Evolutionary conservation across 2,888 invertebrate genomes (phyloP).

Genomic region (Mythimna vitellina): DNA sequence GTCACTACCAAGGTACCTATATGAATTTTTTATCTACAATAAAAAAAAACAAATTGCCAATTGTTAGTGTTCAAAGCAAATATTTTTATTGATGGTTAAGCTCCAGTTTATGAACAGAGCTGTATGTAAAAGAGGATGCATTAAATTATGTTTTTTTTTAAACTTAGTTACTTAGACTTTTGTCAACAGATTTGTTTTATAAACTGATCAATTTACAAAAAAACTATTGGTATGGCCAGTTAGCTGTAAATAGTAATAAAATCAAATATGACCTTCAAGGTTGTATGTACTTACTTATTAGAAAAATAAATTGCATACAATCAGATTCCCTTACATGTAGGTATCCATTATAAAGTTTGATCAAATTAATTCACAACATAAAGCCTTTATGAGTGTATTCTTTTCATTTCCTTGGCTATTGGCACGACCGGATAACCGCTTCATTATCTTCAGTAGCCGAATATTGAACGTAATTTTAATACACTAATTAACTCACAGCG

Average conservation of each 20-base stretch:
- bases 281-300: constrained; percentile 50
- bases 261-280: constrained; percentile 52
- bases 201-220: neutral
- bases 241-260: constrained; percentile 14
- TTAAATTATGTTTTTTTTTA: no score
- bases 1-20: neutral
- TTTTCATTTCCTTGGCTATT: constrained; percentile 15
- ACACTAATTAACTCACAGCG: constrained; percentile 62
- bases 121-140: no score
- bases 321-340: constrained; percentile 10
- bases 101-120: no score
- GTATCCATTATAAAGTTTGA: constrained; percentile 36
- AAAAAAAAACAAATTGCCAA: neutral
- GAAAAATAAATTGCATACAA: constrained; percentile 41
- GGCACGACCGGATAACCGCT: constrained; percentile 27
- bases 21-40: constrained; percentile 21
- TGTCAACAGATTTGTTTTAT: constrained; percentile 17
- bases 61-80: neutral
- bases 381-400: constrained; percentile 5
- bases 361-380: constrained; percentile 19
- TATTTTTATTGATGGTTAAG: neutral
- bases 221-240: constrained; percentile 1
- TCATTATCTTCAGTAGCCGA: constrained; percentile 43
- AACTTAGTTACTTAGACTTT: neutral
- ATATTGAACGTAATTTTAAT: constrained; percentile 56